Evolutionary conservation across 2,113 vertebrate genomes (phyloP).

Genomic region (Larimichthys polyactis): DNA sequence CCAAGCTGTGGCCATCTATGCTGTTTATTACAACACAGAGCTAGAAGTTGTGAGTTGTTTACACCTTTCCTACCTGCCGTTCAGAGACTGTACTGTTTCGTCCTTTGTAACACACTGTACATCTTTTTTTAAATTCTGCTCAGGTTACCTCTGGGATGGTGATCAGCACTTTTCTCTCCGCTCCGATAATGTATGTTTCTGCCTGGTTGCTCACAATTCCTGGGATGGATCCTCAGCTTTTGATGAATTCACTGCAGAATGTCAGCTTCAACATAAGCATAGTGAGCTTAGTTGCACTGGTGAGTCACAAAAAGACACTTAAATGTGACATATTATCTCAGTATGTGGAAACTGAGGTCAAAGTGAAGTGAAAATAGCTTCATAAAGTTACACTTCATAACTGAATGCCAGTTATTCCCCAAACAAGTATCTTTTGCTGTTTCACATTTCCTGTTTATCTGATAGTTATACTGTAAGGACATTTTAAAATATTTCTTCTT

Average conservation of each 20-base stretch:
- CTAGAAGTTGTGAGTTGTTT: constrained; percentile 93
- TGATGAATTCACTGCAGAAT: constrained; percentile 90
- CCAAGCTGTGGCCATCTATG: constrained; percentile 98
- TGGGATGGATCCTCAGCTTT: constrained; percentile 89
- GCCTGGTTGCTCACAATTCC: constrained; percentile 95
- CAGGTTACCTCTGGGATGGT: constrained; percentile 98
- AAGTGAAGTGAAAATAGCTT: background rate
- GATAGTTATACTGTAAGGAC: too few relatives aligned
- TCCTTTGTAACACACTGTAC: background rate
- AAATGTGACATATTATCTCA: background rate
- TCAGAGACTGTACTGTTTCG: background rate
- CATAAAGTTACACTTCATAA: background rate
- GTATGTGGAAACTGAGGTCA: background rate
- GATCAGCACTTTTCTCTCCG: constrained; percentile 96
- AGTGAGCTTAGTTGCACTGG: constrained; percentile 92
- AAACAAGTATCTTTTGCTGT: background rate
- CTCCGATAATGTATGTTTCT: constrained; percentile 97
- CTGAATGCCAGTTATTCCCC: background rate
- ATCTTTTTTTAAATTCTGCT: background rate
- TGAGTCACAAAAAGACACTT: constrained; percentile 75
- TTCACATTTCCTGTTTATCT: background rate
- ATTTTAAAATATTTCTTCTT: background rate
- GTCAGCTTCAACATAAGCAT: constrained; percentile 96
- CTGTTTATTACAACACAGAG: constrained; percentile 96
- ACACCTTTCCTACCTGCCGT: background rate